Evolutionary conservation across 2,113 vertebrate genomes (phyloP).

Genomic region (Xiphorhynchus elegans): DNA sequence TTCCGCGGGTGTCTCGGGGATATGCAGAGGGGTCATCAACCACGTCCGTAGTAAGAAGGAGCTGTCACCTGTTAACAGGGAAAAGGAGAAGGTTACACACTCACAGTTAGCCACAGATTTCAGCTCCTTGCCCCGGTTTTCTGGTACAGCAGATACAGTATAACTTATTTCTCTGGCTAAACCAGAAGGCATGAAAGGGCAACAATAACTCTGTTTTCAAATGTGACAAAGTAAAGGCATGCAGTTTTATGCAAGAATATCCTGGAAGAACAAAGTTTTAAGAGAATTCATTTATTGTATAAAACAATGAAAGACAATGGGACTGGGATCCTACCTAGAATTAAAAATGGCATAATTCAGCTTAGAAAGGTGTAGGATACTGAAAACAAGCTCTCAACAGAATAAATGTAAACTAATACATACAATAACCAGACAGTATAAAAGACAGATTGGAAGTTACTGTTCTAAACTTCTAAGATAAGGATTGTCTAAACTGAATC

Average conservation of each 20-base stretch:
- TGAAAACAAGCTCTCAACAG: neutral
- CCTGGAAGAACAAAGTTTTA: neutral
- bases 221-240: neutral
- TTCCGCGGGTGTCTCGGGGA: constrained; percentile 85
- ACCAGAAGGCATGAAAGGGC: neutral
- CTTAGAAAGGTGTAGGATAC: neutral
- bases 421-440: neutral
- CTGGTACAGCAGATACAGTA: neutral
- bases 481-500: neutral
- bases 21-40: constrained; percentile 91
- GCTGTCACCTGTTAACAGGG: constrained; percentile 79
- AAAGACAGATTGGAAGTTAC: neutral
- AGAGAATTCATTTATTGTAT: neutral
- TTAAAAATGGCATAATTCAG: neutral
- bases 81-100: neutral
- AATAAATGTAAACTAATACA: neutral
- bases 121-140: neutral
- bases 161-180: neutral
- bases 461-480: neutral
- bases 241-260: neutral
- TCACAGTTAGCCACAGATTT: neutral
- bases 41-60: constrained; percentile 86
- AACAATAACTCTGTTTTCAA: neutral
- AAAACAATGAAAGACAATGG: neutral
- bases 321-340: neutral